phyloP scores from a whole-genome alignment of 1,140 invertebrate genomes.

The Drosophila suzukii region DNA sequence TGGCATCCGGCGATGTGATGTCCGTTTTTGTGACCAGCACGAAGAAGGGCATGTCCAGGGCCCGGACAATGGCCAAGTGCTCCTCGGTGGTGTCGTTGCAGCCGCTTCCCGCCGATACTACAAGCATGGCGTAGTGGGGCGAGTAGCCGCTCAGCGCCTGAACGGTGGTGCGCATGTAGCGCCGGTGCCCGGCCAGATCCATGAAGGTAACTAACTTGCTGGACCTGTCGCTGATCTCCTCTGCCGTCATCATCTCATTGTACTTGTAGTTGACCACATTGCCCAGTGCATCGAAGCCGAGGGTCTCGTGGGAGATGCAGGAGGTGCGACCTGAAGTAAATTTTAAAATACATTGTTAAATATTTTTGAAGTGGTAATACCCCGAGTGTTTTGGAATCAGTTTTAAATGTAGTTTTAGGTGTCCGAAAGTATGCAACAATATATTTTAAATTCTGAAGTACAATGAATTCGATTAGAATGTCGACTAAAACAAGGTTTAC shows the following conservation, averaged over 20 bases:
- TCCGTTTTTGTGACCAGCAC: constrained; percentile 96
- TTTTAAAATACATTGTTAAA: not conserved
- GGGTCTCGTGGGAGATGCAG: constrained; percentile 97
- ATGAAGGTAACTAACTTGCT: constrained; percentile 97
- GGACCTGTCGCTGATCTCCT: constrained; percentile 96
- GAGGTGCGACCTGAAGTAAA: constrained; percentile 92
- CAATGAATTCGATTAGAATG: too few relatives aligned
- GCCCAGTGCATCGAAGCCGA: constrained; percentile 95
- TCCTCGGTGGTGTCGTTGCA: constrained; percentile 91
- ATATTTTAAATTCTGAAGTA: too few relatives aligned
- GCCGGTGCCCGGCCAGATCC: constrained; percentile 98
- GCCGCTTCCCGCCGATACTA: constrained; percentile 88
- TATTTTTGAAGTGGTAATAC: too few relatives aligned
- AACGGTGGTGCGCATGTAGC: constrained; percentile 97
- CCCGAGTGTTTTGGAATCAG: too few relatives aligned
- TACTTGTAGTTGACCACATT: constrained; percentile 93
- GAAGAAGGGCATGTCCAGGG: constrained; percentile 95
- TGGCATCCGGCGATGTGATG: constrained; percentile 87
- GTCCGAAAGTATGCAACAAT: too few relatives aligned
- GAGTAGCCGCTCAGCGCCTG: constrained; percentile 97
- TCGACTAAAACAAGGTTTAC: too few relatives aligned
- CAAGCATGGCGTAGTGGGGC: constrained; percentile 97
- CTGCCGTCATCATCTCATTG: constrained; percentile 94
- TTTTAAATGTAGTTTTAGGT: too few relatives aligned
- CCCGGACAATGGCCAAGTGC: constrained; percentile 93